Percentiles rank a stretch among this genome's conserved stretches.
Evolutionary conservation across 23 tunicate species (phyloP).

Genomic region (Trididemnum miniatum): DNA sequence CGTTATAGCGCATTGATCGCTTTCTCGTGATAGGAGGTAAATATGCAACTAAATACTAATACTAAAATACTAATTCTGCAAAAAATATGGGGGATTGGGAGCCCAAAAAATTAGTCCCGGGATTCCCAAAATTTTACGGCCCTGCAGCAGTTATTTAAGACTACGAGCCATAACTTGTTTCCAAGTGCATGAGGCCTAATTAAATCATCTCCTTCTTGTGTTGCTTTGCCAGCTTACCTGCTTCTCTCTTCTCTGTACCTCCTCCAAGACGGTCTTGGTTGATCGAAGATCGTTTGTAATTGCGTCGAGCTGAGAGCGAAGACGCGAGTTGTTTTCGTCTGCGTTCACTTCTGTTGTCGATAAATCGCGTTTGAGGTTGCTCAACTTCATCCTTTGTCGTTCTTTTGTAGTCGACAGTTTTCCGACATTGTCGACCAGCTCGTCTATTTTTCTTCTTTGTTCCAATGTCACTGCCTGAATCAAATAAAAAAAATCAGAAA

Average conservation of each 20-base stretch:
- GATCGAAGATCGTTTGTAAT: slow-evolving; percentile 81
- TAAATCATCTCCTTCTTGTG: no score
- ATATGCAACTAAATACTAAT: no score
- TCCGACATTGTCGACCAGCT: slow-evolving; percentile 55
- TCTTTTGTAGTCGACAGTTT: slow-evolving; percentile 77
- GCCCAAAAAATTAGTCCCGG: no score
- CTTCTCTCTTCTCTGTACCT: slow-evolving; percentile 78
- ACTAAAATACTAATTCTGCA: no score
- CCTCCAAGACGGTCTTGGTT: slow-evolving; percentile 78
- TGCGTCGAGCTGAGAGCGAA: slow-evolving; percentile 75
- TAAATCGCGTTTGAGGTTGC: slow-evolving; percentile 58
- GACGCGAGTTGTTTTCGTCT: slow-evolving; percentile 33
- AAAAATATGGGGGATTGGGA: no score
- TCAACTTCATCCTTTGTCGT: slow-evolving; percentile 62
- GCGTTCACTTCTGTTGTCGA: slow-evolving; percentile 47
- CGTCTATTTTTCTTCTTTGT: slow-evolving; percentile 80
- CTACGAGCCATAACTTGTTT: no score
- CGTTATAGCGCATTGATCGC: no score
- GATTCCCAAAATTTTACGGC: no score
- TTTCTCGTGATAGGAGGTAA: no score
- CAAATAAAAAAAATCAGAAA: not conserved
- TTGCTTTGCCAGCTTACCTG: no score
- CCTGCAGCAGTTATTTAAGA: no score
- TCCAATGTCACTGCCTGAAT: slow-evolving; percentile 76
- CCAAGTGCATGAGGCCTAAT: no score